Evolutionary conservation across 2,797 vertebrate species (phyloP).

Genomic region (Cephalopachus bancanus): DNA sequence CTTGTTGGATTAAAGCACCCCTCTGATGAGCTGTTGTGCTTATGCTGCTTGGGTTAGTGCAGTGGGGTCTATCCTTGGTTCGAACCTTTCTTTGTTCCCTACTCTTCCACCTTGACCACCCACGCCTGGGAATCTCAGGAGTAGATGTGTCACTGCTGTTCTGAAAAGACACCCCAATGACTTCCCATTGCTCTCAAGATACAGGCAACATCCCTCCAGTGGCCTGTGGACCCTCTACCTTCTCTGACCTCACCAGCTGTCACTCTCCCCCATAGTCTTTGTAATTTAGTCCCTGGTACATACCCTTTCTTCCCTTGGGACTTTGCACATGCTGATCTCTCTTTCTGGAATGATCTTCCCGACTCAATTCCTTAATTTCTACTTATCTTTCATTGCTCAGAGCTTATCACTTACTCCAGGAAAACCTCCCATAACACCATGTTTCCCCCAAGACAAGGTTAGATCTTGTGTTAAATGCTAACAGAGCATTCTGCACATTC

Average conservation of each 20-base stretch:
- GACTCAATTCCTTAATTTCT: not conserved
- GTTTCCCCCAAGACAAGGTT: not conserved
- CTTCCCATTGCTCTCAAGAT: not conserved
- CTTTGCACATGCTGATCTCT: not conserved
- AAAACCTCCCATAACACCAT: not conserved
- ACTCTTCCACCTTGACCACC: not conserved
- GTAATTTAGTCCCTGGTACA: not conserved
- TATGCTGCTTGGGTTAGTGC: not conserved
- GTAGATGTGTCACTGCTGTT: not conserved
- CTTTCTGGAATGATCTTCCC: conserved; percentile 12
- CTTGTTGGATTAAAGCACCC: not conserved
- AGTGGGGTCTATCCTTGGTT: not conserved
- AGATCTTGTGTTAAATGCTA: not conserved
- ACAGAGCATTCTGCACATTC: not conserved
- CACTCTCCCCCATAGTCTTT: not conserved
- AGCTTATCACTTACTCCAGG: not conserved
- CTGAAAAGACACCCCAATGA: not conserved
- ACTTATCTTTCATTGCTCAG: not conserved
- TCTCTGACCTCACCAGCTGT: not conserved
- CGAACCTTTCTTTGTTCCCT: not conserved
- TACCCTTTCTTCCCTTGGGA: not conserved
- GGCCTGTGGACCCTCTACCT: not conserved
- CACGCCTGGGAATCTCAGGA: not conserved
- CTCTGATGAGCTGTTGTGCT: not conserved
- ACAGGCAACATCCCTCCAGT: not conserved